Evolutionary conservation across 2,888 invertebrate species (phyloP).

Genomic region (Ditylenchus weischeri): DNA sequence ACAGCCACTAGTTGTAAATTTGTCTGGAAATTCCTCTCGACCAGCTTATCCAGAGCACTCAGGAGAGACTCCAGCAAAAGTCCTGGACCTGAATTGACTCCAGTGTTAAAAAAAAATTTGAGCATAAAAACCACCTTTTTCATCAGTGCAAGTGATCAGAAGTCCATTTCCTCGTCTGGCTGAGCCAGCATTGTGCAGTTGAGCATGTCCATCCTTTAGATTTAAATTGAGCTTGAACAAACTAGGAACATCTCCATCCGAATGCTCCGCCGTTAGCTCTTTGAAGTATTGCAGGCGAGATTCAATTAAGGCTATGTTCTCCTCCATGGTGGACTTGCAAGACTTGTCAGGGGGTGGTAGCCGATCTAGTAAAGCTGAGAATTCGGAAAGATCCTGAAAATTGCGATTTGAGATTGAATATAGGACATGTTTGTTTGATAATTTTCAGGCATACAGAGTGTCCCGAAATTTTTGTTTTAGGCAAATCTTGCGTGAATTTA

Average conservation of each 20-base stretch:
- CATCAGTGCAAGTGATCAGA: slow-evolving; percentile 31
- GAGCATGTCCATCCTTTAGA: slow-evolving; percentile 10
- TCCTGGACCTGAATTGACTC: slow-evolving; percentile 25
- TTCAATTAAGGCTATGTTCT: slow-evolving; percentile 36
- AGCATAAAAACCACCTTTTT: slow-evolving; percentile 24
- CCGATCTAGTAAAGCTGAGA: not conserved
- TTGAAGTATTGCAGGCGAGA: slow-evolving; percentile 33
- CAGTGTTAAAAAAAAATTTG: not conserved
- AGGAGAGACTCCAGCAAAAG: slow-evolving; percentile 30
- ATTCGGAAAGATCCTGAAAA: slow-evolving; percentile 17
- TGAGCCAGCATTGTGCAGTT: not conserved
- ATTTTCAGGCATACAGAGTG: too few species aligned
- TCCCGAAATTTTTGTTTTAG: too few species aligned
- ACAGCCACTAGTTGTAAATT: slow-evolving; percentile 65
- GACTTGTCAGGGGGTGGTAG: slow-evolving; percentile 1
- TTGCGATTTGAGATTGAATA: not conserved
- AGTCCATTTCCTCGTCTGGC: slow-evolving; percentile 10
- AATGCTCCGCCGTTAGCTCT: slow-evolving; percentile 26
- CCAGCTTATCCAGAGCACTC: slow-evolving; percentile 23
- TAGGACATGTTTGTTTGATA: too few species aligned
- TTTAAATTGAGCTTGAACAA: slow-evolving; percentile 11
- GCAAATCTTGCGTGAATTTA: too few species aligned
- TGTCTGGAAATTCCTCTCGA: slow-evolving; percentile 33
- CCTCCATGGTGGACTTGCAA: slow-evolving; percentile 22
- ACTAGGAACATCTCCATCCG: slow-evolving; percentile 3